These are phyloP conservation scores for Falco biarmicus DNA, from an alignment of 2,797 vertebrate species.

Conservation along the genomic window DNA sequence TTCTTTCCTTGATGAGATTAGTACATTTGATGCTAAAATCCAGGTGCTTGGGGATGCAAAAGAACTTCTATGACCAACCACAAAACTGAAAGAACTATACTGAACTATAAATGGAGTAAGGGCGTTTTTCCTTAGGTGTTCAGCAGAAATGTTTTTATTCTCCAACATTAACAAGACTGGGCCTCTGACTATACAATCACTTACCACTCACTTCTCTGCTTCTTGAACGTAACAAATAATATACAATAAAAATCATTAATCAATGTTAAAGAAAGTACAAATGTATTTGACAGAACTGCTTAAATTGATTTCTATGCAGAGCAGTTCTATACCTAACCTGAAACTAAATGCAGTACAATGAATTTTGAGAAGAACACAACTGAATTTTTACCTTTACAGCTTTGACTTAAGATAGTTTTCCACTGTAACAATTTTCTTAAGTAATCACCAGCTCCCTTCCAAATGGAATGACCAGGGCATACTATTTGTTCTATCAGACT, in stretches of 20 bases:
- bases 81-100: neutral
- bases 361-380: neutral
- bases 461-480: neutral
- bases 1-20: neutral
- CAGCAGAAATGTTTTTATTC: neutral
- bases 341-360: neutral
- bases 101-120: neutral
- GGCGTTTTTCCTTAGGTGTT: neutral
- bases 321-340: neutral
- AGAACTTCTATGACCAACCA: neutral
- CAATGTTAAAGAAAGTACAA: neutral
- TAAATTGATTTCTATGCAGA: neutral
- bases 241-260: neutral
- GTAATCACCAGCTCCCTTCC: neutral
- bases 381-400: conserved; percentile 3
- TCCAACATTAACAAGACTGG: neutral
- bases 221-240: neutral
- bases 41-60: neutral
- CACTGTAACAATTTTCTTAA: neutral
- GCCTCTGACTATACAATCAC: neutral
- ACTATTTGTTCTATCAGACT: conserved; percentile 35
- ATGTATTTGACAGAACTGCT: neutral
- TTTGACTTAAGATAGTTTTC: conserved; percentile 8
- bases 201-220: neutral
- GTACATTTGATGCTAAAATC: neutral